Evolutionary conservation across 2,888 invertebrate species (phyloP).

Genomic region (Argynnis bischoffii): DNA sequence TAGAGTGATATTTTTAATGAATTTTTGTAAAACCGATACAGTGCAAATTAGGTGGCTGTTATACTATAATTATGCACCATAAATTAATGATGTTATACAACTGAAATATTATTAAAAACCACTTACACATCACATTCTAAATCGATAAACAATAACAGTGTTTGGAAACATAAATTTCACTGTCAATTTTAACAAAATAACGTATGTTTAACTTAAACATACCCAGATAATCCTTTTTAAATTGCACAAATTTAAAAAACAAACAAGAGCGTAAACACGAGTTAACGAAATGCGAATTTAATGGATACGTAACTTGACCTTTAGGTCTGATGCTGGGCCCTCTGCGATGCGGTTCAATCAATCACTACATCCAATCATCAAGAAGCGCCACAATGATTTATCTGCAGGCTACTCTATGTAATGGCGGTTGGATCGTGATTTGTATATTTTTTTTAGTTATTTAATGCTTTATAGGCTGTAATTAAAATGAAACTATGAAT

Average conservation of each 20-base stretch:
- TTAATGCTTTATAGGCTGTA: conserved; percentile 31
- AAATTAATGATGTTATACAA: no score
- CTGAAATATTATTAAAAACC: no score
- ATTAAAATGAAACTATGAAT: conserved; percentile 28
- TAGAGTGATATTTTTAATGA: no score
- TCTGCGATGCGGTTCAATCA: conserved; percentile 51
- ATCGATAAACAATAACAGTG: no score
- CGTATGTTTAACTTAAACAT: conserved; percentile 17
- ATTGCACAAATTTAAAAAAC: conserved; percentile 34
- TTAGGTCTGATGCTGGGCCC: conserved; percentile 31
- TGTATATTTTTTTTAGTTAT: conserved; percentile 35
- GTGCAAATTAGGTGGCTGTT: no score
- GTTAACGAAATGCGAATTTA: conserved; percentile 39
- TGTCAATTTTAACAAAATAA: conserved; percentile 7
- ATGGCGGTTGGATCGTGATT: conserved; percentile 52
- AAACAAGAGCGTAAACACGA: conserved; percentile 30
- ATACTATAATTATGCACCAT: no score
- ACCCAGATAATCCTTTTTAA: conserved; percentile 37
- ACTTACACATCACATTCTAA: no score
- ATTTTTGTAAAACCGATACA: no score
- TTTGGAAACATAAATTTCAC: neutral
- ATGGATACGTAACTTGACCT: conserved; percentile 34
- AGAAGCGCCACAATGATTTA: conserved; percentile 79
- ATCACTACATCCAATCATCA: conserved; percentile 73
- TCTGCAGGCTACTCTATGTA: conserved; percentile 48